Conservation (phyloP, 30 jellyfish, hydroid and myxozoan species). For the Catostylus mosaicus region DNA sequence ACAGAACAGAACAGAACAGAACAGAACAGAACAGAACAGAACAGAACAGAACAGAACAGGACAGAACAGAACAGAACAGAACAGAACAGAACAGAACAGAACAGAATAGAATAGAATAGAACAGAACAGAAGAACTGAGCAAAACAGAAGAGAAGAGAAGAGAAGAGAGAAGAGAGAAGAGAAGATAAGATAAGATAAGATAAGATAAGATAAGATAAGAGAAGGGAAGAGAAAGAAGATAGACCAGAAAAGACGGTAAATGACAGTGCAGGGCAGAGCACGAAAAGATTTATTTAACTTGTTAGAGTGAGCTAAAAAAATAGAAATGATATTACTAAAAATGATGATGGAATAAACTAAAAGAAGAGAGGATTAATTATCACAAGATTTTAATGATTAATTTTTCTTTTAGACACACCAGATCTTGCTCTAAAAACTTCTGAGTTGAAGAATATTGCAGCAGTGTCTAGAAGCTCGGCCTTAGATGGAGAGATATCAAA, state of each 20-base stretch:
- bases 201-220: too few relatives aligned
- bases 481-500: constrained; percentile 2
- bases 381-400: background rate
- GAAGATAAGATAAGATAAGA: too few relatives aligned
- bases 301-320: too few relatives aligned
- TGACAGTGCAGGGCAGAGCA: background rate
- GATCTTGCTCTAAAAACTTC: background rate
- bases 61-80: background rate
- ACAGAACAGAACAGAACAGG: background rate
- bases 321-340: too few relatives aligned
- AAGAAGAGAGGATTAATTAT: too few relatives aligned
- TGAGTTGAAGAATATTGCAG: constrained; percentile 15
- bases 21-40: too few relatives aligned
- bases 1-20: too few relatives aligned
- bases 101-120: too few relatives aligned
- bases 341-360: too few relatives aligned
- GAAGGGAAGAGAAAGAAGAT: too few relatives aligned
- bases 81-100: background rate
- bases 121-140: background rate
- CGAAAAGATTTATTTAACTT: background rate
- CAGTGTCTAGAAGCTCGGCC: constrained; percentile 19
- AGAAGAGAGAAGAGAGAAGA: background rate
- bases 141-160: background rate
- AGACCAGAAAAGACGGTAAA: too few relatives aligned
- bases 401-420: background rate